Evolutionary conservation across 2,888 invertebrate species (phyloP), one percentile per base, ranked within the genome.

Genomic region (Xylota segnis): DNA sequence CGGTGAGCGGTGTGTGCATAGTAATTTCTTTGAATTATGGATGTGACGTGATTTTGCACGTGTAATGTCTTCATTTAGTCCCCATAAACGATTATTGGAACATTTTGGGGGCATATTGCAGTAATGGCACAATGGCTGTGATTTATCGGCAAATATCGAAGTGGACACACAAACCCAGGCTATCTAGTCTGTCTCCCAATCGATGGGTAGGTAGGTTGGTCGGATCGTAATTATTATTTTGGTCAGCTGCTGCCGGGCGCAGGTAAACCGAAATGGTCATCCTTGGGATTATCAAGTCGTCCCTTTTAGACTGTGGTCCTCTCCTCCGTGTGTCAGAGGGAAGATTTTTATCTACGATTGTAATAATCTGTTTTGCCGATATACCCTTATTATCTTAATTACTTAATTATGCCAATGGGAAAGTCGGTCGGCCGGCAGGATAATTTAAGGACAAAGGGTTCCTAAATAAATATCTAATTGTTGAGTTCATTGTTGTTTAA

Each of bases 21-120:
- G 65, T 59, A 79, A 81, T 84, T 81, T 84, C 82, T 77, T 72
- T 86, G 86, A 86, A 86, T 86, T 86, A 86, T 86, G 82, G 86
- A 86, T 86, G 81, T 86, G 82, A 86, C 82, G 86, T 82, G 82
- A 86, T 86, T 86, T 86, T 86, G 82, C 87, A 87, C 83, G 83
- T 87, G 87, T 83, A 87, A 87, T 87, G 87, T 87, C 87, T 82
- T 87, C 83, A 87, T 87, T 84, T 84, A 65, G 79, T 40, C 79
- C 75, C 79, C 79, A 79, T 84, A 79, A 84, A 75, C 79, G 71
- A 58, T 61, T 14, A 76, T 79, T 74, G 78, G 63, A 63, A 58
- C 83, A 77, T 72, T n/a, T 63, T 76, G 72, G 56, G 56, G 83
- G 68, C 83, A 66, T 79, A 70, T 84, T 84, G 75, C 75, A 71